Conservation (phyloP, 2,888 invertebrate species). For the Andrena camellia region DNA sequence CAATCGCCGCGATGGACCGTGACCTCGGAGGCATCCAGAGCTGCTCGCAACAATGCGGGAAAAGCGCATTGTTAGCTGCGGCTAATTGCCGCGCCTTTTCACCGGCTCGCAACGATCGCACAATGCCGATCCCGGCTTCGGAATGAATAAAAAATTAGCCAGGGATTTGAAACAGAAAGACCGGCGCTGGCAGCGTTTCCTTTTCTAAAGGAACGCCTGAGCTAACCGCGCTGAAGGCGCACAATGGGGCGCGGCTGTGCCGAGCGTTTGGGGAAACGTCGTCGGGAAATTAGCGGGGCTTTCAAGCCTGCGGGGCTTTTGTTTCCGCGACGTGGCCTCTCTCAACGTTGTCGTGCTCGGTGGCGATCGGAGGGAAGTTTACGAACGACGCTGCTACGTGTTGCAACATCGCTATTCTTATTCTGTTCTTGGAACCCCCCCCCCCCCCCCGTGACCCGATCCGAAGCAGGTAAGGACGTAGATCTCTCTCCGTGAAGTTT, state of each 20-base stretch:
- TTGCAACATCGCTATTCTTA: no score
- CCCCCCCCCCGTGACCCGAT: no score
- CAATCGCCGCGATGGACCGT: conserved; percentile 43
- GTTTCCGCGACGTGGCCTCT: no score
- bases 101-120: conserved; percentile 2
- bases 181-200: background rate
- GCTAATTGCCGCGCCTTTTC: conserved; percentile 60
- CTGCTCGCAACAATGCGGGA: conserved; percentile 37
- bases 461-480: no score
- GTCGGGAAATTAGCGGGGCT: background rate
- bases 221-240: background rate
- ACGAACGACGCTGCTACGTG: no score
- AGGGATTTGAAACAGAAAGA: conserved; percentile 4
- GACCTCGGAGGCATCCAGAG: conserved; percentile 25
- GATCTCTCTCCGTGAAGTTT: background rate
- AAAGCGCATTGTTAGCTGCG: conserved; percentile 39
- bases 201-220: background rate
- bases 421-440: no score
- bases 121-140: conserved; percentile 20
- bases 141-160: conserved; percentile 45
- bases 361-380: no score
- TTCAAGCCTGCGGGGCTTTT: no score
- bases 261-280: background rate
- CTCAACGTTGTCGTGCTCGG: no score
- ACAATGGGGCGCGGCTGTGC: background rate